Conservation (phyloP, 92 coral and sea anemone genomes). For the Actinernus sp. region DNA sequence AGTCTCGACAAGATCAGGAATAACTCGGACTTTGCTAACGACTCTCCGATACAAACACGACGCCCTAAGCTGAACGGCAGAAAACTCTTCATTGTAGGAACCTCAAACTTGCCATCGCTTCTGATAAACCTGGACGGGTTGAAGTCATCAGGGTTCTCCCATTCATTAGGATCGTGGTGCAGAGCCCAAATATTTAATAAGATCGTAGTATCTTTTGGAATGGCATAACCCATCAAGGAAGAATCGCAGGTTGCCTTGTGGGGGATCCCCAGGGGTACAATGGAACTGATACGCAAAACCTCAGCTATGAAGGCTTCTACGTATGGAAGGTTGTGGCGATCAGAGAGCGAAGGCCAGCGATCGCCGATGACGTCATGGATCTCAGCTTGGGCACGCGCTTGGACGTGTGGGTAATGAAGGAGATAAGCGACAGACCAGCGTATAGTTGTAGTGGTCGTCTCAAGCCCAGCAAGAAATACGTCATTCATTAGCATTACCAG, state of each 20-base stretch:
- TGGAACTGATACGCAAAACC: constrained; percentile 55
- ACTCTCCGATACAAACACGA: constrained; percentile 75
- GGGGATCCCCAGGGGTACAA: constrained; percentile 64
- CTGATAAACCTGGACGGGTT: constrained; percentile 70
- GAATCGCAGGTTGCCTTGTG: constrained; percentile 67
- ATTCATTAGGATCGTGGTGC: constrained; percentile 63
- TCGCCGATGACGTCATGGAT: constrained; percentile 69
- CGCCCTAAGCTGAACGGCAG: constrained; percentile 82
- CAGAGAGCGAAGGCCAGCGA: constrained; percentile 50
- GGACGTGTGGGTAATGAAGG: constrained; percentile 56
- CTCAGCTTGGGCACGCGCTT: constrained; percentile 67
- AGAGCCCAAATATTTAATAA: constrained; percentile 74
- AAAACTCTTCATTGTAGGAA: constrained; percentile 44
- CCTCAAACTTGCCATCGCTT: constrained; percentile 37
- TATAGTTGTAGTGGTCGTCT: constrained; percentile 54
- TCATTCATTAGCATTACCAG: constrained; percentile 69
- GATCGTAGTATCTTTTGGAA: constrained; percentile 75
- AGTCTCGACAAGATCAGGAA: constrained; percentile 69
- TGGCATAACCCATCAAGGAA: constrained; percentile 47
- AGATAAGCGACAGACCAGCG: constrained; percentile 66
- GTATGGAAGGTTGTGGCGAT: constrained; percentile 54
- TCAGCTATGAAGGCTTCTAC: constrained; percentile 66
- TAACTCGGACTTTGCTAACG: constrained; percentile 66
- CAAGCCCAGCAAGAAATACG: constrained; percentile 64
- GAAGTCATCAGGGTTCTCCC: constrained; percentile 72